Evolutionary conservation across 2,113 vertebrate genomes (phyloP).

Genomic region (Genyomyrus donnyi): DNA sequence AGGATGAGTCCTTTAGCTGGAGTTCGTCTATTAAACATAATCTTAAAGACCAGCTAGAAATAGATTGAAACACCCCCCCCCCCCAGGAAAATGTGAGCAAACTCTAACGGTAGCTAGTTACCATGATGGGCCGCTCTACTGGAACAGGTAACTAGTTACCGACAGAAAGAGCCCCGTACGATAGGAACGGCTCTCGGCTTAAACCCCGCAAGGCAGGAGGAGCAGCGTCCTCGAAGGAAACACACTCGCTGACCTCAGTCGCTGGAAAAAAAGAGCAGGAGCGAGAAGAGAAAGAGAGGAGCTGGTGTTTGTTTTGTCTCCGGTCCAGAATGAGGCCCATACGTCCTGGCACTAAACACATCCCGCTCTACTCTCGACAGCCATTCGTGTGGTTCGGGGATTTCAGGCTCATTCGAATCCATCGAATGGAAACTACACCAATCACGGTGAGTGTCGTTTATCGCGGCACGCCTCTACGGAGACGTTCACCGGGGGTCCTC

Average conservation of each 20-base stretch:
- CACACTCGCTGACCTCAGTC: neutral
- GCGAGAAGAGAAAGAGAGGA: neutral
- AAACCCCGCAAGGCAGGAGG: neutral
- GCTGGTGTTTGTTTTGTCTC: neutral
- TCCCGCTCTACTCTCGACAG: neutral
- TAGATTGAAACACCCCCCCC: neutral
- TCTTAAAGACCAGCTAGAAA: neutral
- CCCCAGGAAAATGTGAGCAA: neutral
- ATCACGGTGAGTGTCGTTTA: neutral
- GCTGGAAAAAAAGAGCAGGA: neutral
- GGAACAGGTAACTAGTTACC: neutral
- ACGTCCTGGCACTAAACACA: neutral
- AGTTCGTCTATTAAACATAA: neutral
- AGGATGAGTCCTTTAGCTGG: neutral
- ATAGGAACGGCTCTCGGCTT: neutral
- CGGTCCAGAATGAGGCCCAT: neutral
- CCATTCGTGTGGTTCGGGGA: neutral
- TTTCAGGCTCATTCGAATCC: neutral
- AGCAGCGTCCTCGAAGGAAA: neutral
- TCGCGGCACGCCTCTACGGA: neutral
- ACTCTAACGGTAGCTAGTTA: neutral
- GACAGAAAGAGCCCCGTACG: neutral
- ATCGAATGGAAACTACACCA: neutral
- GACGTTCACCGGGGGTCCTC: neutral
- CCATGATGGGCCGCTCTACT: neutral